phyloP scores from a whole-genome alignment of 2,888 invertebrate species.

The Platycheirus albimanus region DNA sequence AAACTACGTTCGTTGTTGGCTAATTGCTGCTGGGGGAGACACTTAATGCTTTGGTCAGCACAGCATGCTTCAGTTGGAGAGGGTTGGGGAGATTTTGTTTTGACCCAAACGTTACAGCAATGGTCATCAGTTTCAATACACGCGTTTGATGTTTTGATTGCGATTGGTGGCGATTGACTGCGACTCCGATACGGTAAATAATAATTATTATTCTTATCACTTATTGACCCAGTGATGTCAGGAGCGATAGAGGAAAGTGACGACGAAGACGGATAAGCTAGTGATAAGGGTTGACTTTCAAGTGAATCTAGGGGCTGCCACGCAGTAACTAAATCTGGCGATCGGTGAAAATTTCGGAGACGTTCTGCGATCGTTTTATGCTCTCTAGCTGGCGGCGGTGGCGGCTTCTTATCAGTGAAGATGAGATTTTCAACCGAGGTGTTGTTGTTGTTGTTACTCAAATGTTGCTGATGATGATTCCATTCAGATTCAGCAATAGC shows the following conservation, averaged over 20 bases:
- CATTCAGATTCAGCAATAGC: too few species aligned
- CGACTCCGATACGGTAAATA: slow-evolving; percentile 35
- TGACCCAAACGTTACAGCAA: slow-evolving; percentile 37
- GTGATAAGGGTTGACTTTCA: slow-evolving; percentile 51
- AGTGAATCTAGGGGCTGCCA: slow-evolving; percentile 54
- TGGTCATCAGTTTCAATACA: slow-evolving; percentile 39
- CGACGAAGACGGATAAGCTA: slow-evolving; percentile 19
- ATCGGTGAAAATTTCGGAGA: slow-evolving; percentile 63
- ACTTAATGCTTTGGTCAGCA: slow-evolving; percentile 64
- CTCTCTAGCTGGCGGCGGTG: slow-evolving; percentile 25
- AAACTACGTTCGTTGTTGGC: slow-evolving; percentile 31
- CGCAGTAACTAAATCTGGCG: slow-evolving; percentile 56
- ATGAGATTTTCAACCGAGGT: slow-evolving; percentile 34
- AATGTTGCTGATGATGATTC: slow-evolving; percentile 16
- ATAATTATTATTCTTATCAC: too few species aligned
- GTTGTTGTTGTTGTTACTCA: slow-evolving; percentile 46
- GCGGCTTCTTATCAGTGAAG: slow-evolving; percentile 52
- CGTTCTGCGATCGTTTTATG: slow-evolving; percentile 64
- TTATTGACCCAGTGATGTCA: slow-evolving; percentile 55
- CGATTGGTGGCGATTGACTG: slow-evolving; percentile 41
- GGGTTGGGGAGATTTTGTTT: slow-evolving; percentile 19
- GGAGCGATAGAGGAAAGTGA: slow-evolving; percentile 16
- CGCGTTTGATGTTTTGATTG: slow-evolving; percentile 1
- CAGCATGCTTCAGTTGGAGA: slow-evolving; percentile 43
- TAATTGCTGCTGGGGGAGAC: neutral